Evolutionary conservation across 2,113 vertebrate species (phyloP).

Genomic region (Arothron firmamentum): DNA sequence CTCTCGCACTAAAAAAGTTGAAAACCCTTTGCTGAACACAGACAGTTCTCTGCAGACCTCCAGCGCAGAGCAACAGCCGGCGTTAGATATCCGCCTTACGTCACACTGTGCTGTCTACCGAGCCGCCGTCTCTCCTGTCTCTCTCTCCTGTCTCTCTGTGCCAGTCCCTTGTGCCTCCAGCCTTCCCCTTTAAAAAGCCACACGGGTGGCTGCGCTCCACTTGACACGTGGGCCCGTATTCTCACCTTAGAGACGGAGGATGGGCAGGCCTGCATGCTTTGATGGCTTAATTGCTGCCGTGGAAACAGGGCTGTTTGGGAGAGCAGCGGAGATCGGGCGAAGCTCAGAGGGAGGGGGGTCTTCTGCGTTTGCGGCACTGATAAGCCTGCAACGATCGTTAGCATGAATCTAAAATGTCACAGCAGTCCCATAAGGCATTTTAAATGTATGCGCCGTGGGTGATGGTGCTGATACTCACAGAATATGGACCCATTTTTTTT

Average conservation of each 20-base stretch:
- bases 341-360: slow-evolving; percentile 5
- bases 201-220: slow-evolving; percentile 67
- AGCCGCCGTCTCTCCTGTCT: slow-evolving; percentile 2
- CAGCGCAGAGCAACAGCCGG: slow-evolving; percentile 30
- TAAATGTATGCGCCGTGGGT: slow-evolving; percentile 49
- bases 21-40: slow-evolving; percentile 20
- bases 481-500: slow-evolving; percentile 30
- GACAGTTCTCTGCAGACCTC: slow-evolving; percentile 33
- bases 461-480: slow-evolving; percentile 36
- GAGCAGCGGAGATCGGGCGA: slow-evolving; percentile 6
- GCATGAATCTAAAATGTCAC: slow-evolving; percentile 57
- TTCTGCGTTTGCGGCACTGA: slow-evolving; percentile 55
- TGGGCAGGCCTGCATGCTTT: slow-evolving; percentile 70
- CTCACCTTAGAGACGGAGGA: slow-evolving; percentile 73
- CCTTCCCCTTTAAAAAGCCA: slow-evolving; percentile 68
- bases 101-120: slow-evolving; percentile 57
- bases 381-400: slow-evolving; percentile 65
- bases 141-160: slow-evolving; percentile 8
- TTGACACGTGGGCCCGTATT: slow-evolving; percentile 68
- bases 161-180: slow-evolving; percentile 46
- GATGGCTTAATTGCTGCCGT: slow-evolving; percentile 77
- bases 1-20: slow-evolving; percentile 4
- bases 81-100: slow-evolving; percentile 44
- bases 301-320: slow-evolving; percentile 65
- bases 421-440: slow-evolving; percentile 51